Evolutionary conservation across 2,888 invertebrate genomes (phyloP).

Genomic region (Tipula vernalis): DNA sequence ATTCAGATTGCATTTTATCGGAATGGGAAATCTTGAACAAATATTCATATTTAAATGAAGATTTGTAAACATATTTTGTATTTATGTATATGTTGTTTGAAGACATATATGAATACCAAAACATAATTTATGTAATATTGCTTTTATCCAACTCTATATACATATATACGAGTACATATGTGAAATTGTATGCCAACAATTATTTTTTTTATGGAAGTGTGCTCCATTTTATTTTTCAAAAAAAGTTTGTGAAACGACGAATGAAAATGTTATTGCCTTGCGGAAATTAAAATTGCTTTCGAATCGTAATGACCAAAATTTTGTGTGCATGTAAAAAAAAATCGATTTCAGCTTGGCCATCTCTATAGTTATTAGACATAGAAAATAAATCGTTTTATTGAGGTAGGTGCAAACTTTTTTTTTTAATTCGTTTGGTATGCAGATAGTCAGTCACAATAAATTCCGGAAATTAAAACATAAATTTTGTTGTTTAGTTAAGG

Average conservation of each 20-base stretch:
- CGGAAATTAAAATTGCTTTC: neutral
- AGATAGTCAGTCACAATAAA: neutral
- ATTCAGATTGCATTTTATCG: neutral
- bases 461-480: neutral
- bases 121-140: neutral
- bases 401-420: too few relatives aligned
- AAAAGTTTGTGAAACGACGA: neutral
- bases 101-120: neutral
- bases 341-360: too few relatives aligned
- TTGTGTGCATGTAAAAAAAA: neutral
- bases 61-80: neutral
- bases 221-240: too few relatives aligned
- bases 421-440: neutral
- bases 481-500: neutral
- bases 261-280: neutral
- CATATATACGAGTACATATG: too few relatives aligned
- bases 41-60: neutral
- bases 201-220: neutral
- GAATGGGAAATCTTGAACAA: neutral
- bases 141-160: neutral
- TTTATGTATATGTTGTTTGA: neutral
- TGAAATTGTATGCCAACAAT: neutral
- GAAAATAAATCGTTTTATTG: neutral
- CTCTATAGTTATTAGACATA: neutral
- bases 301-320: neutral